A percentile compares a stretch with the other conserved stretches of the same genome.
Evolutionary conservation across 92 coral and sea anemone species (phyloP).

Genomic region (Phymanthus crucifer): DNA sequence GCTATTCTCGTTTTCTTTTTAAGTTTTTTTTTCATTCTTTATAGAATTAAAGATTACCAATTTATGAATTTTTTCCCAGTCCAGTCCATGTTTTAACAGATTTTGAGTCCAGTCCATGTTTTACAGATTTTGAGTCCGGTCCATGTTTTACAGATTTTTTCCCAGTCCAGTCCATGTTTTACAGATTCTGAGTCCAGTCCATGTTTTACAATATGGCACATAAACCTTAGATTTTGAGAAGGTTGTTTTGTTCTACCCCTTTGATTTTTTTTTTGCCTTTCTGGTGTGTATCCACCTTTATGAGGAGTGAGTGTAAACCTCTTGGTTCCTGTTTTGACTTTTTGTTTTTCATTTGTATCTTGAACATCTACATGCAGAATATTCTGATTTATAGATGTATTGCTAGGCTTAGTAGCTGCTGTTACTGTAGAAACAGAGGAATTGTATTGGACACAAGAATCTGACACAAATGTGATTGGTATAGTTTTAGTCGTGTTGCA

Average conservation of each 20-base stretch:
- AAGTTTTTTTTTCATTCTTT: no score
- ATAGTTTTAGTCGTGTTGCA: conserved; percentile 12
- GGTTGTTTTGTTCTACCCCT: not conserved
- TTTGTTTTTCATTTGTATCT: not conserved
- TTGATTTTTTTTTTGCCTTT: not conserved
- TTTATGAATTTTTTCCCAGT: no score
- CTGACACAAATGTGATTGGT: conserved; percentile 36
- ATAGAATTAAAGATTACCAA: no score
- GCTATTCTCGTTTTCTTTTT: no score
- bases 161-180: no score
- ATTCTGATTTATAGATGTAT: not conserved
- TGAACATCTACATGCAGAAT: not conserved
- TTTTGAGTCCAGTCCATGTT: no score
- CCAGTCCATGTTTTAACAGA: no score
- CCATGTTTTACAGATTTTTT: no score
- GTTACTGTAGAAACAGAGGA: not conserved
- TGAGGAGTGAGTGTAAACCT: not conserved
- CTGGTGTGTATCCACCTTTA: not conserved
- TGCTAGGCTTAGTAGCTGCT: not conserved
- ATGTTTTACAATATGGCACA: no score
- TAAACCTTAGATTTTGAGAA: not conserved
- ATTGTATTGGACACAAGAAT: conserved; percentile 12
- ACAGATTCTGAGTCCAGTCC: no score
- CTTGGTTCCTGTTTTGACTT: not conserved
- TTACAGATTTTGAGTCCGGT: no score